Evolutionary conservation across 2,113 vertebrate genomes (phyloP), one percentile per base, ranked within the genome.

Genomic region (Bothrops jararaca): DNA sequence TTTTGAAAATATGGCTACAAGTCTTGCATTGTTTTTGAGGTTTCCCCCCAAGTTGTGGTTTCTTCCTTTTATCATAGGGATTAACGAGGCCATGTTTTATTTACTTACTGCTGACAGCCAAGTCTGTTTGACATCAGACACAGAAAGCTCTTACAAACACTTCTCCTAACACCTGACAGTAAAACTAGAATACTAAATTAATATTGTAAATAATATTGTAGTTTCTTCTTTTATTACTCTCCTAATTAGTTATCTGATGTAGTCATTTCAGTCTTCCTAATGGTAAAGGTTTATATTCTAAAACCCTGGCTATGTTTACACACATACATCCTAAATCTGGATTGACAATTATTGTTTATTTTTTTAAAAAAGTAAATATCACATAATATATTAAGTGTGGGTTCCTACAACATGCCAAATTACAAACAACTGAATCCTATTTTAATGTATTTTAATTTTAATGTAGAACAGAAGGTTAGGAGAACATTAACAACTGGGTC

Each of bases 61-160:
- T 58, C 29, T 56, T 52, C 0, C 2, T 64, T 95, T 95, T 54
- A 91, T 29, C 0, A 3, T 23, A 52, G 5, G 42, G 24, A 56
- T 91, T 88, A 89, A 3, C 57, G 94, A 18, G 90, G 5, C 9
- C 90, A 89, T 91, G 11, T 26, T 94, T 11, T 92, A 18, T 22
- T 60, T n/a, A 89, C n/a, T n/a, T 80, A 88, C 26, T 0, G 0
- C 39, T 87, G 89, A 15, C 15, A 1, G 8, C 26, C 26, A 45
- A 42, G 39, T 74, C 74, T 39, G 34, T 54, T 69, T 74, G 89
- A 34, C 10, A 24, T 5, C 5, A 12, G 48, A 34, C 1, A 8
- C 23, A 52, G 8, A 18, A 74, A 53, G 2, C n/a, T 69, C 39
- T 23, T 39, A 48, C 11, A 45, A 39, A 12, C 5, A 60, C 23